These are phyloP conservation scores for Crax fasciolata DNA, from an alignment of 2,797 vertebrate species.

Conservation along the genomic window DNA sequence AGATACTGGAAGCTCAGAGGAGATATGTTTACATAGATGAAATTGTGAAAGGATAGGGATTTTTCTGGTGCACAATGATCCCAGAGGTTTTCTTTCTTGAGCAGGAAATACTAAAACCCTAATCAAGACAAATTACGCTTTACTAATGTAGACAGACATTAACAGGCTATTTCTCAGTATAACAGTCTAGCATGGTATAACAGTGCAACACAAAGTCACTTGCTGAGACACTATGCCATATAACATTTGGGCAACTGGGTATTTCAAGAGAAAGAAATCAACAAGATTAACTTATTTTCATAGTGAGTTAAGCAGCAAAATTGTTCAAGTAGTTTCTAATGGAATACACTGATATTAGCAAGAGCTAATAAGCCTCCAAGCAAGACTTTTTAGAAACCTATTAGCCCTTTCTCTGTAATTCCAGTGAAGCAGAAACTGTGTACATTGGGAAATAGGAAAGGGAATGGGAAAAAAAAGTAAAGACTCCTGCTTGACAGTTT, in stretches of 20 bases:
- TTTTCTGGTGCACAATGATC: not conserved
- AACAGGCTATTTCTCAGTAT: not conserved
- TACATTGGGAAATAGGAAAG: not conserved
- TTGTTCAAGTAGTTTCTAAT: not conserved
- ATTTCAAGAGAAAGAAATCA: not conserved
- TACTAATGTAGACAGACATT: not conserved
- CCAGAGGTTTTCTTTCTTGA: not conserved
- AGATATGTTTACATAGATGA: constrained; percentile 24
- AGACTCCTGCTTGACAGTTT: not conserved
- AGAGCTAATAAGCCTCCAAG: not conserved
- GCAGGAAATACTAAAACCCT: not conserved
- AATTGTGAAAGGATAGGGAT: not conserved
- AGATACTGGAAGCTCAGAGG: not conserved
- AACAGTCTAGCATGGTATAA: not conserved
- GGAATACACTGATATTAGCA: not conserved
- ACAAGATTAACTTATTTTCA: not conserved
- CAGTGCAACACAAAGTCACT: not conserved
- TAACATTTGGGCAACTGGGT: not conserved
- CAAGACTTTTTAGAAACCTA: not conserved
- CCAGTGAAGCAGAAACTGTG: not conserved
- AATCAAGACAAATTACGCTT: not conserved
- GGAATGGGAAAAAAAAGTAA: not conserved
- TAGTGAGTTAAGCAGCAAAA: not conserved
- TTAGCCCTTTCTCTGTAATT: not conserved
- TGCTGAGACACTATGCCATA: not conserved